Evolutionary conservation across 1,140 invertebrate species (phyloP).

Genomic region (Branchinecta lindahli): DNA sequence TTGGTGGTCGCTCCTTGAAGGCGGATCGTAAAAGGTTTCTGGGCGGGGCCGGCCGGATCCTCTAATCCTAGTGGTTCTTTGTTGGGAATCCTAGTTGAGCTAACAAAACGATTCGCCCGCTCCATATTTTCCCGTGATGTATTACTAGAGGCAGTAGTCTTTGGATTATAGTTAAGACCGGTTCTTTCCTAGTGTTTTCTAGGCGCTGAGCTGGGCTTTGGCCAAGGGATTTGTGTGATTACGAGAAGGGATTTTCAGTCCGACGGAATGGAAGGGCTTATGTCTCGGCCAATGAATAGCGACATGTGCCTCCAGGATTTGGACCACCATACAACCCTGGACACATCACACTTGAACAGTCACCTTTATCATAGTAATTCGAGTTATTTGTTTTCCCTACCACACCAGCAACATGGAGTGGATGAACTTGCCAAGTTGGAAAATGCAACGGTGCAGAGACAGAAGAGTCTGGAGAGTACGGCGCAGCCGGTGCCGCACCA

Average conservation of each 20-base stretch:
- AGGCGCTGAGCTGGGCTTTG: slow-evolving; percentile 9
- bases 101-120: slow-evolving; percentile 6
- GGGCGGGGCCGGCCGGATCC: too few relatives aligned
- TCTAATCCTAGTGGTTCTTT: slow-evolving; percentile 8
- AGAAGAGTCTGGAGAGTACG: neutral
- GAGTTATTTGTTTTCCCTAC: slow-evolving; percentile 4
- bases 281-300: slow-evolving; percentile 6
- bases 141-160: slow-evolving; percentile 10
- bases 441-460: neutral
- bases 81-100: neutral
- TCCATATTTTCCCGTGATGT: slow-evolving; percentile 8
- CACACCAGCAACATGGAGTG: slow-evolving; percentile 2
- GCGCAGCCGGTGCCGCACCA: neutral
- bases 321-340: neutral
- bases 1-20: neutral
- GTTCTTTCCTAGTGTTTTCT: slow-evolving; percentile 11
- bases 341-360: neutral
- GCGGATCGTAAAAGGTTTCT: neutral
- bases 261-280: slow-evolving; percentile 5
- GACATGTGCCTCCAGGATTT: neutral
- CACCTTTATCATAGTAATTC: slow-evolving; percentile 2
- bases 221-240: slow-evolving; percentile 10
- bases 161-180: slow-evolving; percentile 11
- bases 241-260: slow-evolving; percentile 2
- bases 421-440: neutral